A percentile compares a stretch with the other conserved stretches of the same genome.
phyloP scores from a whole-genome alignment of 2,113 vertebrate species.

The Trichomycterus rosablanca region DNA sequence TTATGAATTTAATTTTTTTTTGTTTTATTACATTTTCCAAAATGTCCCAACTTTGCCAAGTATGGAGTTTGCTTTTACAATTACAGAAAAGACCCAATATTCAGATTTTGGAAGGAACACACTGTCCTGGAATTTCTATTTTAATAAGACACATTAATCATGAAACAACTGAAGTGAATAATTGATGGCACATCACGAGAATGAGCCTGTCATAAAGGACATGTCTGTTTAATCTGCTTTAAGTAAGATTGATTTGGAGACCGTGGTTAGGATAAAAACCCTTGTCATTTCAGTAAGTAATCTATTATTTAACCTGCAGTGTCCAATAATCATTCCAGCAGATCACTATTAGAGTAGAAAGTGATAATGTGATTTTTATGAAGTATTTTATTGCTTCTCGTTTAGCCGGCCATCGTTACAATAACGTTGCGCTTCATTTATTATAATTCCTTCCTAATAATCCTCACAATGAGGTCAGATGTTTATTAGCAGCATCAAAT shows the following conservation, averaged over 20 bases:
- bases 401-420: conserved; percentile 30
- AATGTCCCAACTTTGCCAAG: too few relatives aligned
- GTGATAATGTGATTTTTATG: conserved; percentile 17
- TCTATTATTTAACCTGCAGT: conserved; percentile 35
- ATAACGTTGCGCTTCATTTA: conserved; percentile 37
- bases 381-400: conserved; percentile 24
- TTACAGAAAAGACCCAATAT: too few relatives aligned
- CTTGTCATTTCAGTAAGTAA: conserved; percentile 1
- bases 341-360: background rate
- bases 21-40: too few relatives aligned
- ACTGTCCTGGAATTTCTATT: background rate
- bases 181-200: conserved; percentile 9
- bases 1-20: too few relatives aligned
- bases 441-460: conserved; percentile 32
- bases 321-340: conserved; percentile 20
- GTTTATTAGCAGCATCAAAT: conserved; percentile 35
- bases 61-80: too few relatives aligned
- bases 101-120: too few relatives aligned
- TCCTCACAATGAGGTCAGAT: conserved; percentile 27
- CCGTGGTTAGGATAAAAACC: conserved; percentile 11
- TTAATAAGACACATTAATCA: conserved; percentile 4
- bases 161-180: background rate
- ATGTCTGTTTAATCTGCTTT: conserved; percentile 25
- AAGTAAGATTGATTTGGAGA: conserved; percentile 9
- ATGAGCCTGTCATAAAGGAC: conserved; percentile 16